A percentile compares a stretch with the other conserved stretches of the same genome.
Evolutionary conservation across 2,888 invertebrate genomes (phyloP).

Genomic region (Drosophila robusta): DNA sequence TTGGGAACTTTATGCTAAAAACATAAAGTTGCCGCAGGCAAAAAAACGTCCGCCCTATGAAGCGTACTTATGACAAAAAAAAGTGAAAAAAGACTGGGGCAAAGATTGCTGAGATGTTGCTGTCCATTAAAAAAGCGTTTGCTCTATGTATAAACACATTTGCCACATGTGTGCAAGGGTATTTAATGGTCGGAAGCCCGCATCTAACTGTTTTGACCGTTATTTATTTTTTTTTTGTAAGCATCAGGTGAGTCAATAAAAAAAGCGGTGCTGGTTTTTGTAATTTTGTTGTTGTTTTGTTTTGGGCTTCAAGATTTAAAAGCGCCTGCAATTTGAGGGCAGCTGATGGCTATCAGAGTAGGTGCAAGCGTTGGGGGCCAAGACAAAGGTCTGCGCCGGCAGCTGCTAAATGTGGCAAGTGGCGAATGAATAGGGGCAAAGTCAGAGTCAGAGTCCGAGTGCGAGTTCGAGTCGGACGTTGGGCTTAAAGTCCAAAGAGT

Average conservation of each 20-base stretch:
- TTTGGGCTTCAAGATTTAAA: slow-evolving; percentile 7
- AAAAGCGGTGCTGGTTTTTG: background rate
- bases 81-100: background rate
- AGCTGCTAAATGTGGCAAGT: slow-evolving; percentile 49
- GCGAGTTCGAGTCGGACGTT: background rate
- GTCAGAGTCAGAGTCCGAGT: slow-evolving; percentile 7
- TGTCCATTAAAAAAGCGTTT: background rate
- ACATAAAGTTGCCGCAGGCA: too few relatives aligned
- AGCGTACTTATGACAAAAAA: too few relatives aligned
- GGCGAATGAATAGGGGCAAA: slow-evolving; percentile 57
- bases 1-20: too few relatives aligned
- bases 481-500: slow-evolving; percentile 33
- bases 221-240: slow-evolving; percentile 25
- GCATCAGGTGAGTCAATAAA: background rate
- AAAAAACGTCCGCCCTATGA: too few relatives aligned
- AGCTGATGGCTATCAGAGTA: slow-evolving; percentile 22
- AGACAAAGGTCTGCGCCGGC: slow-evolving; percentile 30
- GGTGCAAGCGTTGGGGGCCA: slow-evolving; percentile 15
- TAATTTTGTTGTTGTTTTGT: background rate
- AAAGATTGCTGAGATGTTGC: too few relatives aligned
- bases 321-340: slow-evolving; percentile 7
- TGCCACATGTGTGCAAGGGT: background rate
- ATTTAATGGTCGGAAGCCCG: background rate
- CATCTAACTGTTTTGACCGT: background rate
- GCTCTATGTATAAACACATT: background rate